Conservation (phyloP, 2,797 vertebrate species). For the Oophaga sylvatica region DNA sequence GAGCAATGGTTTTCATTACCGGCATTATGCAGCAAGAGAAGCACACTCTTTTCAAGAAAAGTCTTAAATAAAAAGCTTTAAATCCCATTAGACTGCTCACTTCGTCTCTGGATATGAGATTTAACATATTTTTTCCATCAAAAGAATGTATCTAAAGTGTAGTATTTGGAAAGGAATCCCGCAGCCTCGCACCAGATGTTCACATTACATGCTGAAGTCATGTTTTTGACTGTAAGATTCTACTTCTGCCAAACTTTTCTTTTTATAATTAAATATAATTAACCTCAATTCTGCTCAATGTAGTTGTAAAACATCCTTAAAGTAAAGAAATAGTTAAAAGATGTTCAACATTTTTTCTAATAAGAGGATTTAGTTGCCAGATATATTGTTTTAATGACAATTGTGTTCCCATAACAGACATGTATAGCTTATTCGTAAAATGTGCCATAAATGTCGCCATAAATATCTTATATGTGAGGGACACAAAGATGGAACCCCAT, state of each 20-base stretch:
- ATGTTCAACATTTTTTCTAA: not conserved
- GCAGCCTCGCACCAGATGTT: slow-evolving; percentile 55
- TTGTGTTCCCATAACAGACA: no score
- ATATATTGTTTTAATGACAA: no score
- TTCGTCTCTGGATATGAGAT: slow-evolving; percentile 55
- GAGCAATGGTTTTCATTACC: slow-evolving; percentile 61
- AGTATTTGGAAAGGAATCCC: slow-evolving; percentile 49
- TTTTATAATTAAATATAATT: slow-evolving; percentile 38
- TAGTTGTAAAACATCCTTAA: not conserved
- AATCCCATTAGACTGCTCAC: slow-evolving; percentile 47
- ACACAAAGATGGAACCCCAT: no score
- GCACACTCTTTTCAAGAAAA: slow-evolving; percentile 56
- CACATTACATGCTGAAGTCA: slow-evolving; percentile 48
- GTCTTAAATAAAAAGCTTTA: slow-evolving; percentile 58
- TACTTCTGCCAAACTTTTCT: slow-evolving; percentile 16
- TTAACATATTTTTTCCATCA: slow-evolving; percentile 62
- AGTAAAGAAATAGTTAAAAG: not conserved
- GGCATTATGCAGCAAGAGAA: slow-evolving; percentile 52
- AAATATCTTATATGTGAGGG: no score
- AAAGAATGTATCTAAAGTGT: slow-evolving; percentile 57
- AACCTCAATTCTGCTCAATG: slow-evolving; percentile 16
- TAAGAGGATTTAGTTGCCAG: no score
- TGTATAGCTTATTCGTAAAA: no score
- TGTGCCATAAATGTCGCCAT: no score
- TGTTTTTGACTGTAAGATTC: slow-evolving; percentile 54